Evolutionary conservation across 2,113 vertebrate species (phyloP).

Genomic region (Xiphias gladius): DNA sequence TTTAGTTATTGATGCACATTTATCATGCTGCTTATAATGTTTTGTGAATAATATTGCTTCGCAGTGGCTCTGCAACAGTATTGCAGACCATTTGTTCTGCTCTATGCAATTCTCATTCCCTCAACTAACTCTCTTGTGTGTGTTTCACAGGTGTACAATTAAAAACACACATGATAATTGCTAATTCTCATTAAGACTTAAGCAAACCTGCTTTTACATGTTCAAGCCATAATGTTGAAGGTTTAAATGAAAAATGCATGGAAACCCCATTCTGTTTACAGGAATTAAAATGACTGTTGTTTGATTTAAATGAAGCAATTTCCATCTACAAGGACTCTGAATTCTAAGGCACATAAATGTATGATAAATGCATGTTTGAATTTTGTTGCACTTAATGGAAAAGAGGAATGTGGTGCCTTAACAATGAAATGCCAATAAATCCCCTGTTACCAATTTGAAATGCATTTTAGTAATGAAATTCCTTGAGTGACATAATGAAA

Average conservation of each 20-base stretch:
- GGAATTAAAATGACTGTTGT: background rate
- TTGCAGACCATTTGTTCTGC: background rate
- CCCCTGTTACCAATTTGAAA: conserved; percentile 17
- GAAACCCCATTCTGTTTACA: background rate
- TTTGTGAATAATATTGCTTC: conserved; percentile 7
- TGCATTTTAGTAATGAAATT: conserved; percentile 7
- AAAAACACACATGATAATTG: background rate
- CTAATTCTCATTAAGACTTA: background rate
- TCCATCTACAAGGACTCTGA: background rate
- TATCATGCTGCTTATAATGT: conserved; percentile 43
- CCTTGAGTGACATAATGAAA: background rate
- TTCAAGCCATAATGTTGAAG: background rate
- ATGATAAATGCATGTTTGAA: conserved; percentile 6
- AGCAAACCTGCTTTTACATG: background rate
- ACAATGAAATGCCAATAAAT: conserved; percentile 60
- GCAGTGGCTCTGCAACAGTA: background rate
- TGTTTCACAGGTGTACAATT: background rate
- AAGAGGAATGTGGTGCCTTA: conserved; percentile 7
- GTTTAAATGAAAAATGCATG: background rate
- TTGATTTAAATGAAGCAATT: background rate
- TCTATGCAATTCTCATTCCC: background rate
- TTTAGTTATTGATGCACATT: conserved; percentile 31
- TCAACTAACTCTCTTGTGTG: background rate
- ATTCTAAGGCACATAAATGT: background rate
- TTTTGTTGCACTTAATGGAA: conserved; percentile 55